These are phyloP conservation scores for Lasioglossum figueresi DNA, from an alignment of 2,888 invertebrate species.

Conservation along the genomic window DNA sequence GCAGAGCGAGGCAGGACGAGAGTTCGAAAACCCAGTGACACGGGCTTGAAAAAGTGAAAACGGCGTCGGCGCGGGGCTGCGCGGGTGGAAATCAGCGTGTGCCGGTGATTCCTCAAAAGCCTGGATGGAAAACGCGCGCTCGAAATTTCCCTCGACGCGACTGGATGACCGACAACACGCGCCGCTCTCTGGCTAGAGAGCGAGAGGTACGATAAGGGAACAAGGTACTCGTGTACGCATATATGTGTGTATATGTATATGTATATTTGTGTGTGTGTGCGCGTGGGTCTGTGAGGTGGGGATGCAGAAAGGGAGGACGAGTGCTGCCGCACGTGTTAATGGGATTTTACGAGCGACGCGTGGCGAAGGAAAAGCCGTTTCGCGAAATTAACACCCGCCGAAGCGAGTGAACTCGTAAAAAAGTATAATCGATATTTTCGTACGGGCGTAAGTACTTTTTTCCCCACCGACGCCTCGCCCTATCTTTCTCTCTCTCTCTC, in stretches of 20 bases:
- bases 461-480: neutral
- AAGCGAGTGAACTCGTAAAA: constrained; percentile 72
- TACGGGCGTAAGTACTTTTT: constrained; percentile 67
- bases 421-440: constrained; percentile 78
- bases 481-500: neutral
- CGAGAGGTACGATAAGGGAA: neutral
- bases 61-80: constrained; percentile 2
- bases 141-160: constrained; percentile 44
- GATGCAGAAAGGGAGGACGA: constrained; percentile 30
- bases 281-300: neutral
- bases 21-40: constrained; percentile 11
- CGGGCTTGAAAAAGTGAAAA: constrained; percentile 47
- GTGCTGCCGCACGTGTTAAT: constrained; percentile 69
- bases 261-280: neutral
- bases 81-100: constrained; percentile 51
- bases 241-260: no score
- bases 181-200: neutral
- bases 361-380: constrained; percentile 69
- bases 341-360: constrained; percentile 74
- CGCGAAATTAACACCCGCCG: constrained; percentile 76
- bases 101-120: constrained; percentile 49
- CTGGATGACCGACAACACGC: constrained; percentile 10
- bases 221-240: neutral
- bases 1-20: neutral
- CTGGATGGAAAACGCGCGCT: constrained; percentile 49